A percentile compares a stretch with the other conserved stretches of the same genome.
Conservation (phyloP, 1,140 invertebrate genomes). For the Formica selysi region DNA sequence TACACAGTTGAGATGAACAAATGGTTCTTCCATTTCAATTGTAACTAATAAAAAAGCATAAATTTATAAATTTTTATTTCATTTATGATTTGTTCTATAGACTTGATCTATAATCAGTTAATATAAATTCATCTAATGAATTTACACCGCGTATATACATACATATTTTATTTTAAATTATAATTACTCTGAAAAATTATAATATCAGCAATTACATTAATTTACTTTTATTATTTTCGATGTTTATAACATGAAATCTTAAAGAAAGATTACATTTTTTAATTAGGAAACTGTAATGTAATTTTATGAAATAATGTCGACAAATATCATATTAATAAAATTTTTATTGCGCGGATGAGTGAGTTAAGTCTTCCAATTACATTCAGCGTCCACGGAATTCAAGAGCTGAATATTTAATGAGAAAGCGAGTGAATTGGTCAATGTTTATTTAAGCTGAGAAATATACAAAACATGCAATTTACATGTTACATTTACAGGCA, state of each 20-base stretch:
- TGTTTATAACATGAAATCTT: neutral
- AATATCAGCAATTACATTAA: neutral
- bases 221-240: neutral
- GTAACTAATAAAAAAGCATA: neutral
- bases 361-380: slow-evolving; percentile 38
- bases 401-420: slow-evolving; percentile 28
- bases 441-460: slow-evolving; percentile 30
- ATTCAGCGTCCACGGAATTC: neutral
- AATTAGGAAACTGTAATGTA: neutral
- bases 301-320: slow-evolving; percentile 18
- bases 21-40: neutral
- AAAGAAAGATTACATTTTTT: neutral
- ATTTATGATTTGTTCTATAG: neutral
- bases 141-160: no score
- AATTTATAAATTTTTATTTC: neutral
- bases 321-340: slow-evolving; percentile 40
- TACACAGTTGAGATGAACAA: no score
- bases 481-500: neutral
- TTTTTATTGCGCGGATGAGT: slow-evolving; percentile 7
- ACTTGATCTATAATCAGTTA: neutral
- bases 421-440: slow-evolving; percentile 15
- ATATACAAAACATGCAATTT: neutral
- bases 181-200: neutral
- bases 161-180: no score
- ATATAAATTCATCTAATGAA: neutral